Evolutionary conservation across 1,140 invertebrate species (phyloP).

Genomic region (Bombyx mandarina): DNA sequence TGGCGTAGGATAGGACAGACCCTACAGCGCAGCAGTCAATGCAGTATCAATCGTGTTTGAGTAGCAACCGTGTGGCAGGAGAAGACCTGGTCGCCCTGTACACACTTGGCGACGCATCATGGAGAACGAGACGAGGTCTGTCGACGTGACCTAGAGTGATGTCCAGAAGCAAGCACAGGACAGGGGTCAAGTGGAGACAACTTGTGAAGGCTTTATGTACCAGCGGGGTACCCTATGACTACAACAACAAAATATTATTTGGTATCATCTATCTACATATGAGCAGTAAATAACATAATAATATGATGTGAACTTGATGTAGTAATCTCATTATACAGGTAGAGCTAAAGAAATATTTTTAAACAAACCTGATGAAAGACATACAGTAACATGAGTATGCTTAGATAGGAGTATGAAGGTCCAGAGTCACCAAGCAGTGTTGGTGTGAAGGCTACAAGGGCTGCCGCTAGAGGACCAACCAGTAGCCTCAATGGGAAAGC

Average conservation of each 20-base stretch:
- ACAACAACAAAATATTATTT: not conserved
- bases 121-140: too few relatives aligned
- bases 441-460: constrained; percentile 89
- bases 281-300: not conserved
- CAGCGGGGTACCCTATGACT: too few relatives aligned
- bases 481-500: constrained; percentile 90
- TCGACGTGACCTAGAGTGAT: too few relatives aligned
- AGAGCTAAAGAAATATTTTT: not conserved
- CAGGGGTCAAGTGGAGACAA: too few relatives aligned
- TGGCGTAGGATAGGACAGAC: too few relatives aligned
- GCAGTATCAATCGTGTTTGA: too few relatives aligned
- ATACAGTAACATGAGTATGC: constrained; percentile 84
- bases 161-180: too few relatives aligned
- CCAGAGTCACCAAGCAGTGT: constrained; percentile 72
- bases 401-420: constrained; percentile 81
- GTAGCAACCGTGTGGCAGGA: too few relatives aligned
- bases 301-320: not conserved
- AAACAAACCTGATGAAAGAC: constrained; percentile 89
- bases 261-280: not conserved
- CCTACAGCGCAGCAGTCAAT: too few relatives aligned
- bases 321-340: not conserved
- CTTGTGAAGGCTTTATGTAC: too few relatives aligned
- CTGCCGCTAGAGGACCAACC: constrained; percentile 87
- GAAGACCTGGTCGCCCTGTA: too few relatives aligned
- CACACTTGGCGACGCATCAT: too few relatives aligned